Percentiles rank a stretch among this genome's conserved stretches.
These are phyloP conservation scores for Leptinotarsa lineolata DNA, from an alignment of 1,140 invertebrate species.

Conservation along the genomic window DNA sequence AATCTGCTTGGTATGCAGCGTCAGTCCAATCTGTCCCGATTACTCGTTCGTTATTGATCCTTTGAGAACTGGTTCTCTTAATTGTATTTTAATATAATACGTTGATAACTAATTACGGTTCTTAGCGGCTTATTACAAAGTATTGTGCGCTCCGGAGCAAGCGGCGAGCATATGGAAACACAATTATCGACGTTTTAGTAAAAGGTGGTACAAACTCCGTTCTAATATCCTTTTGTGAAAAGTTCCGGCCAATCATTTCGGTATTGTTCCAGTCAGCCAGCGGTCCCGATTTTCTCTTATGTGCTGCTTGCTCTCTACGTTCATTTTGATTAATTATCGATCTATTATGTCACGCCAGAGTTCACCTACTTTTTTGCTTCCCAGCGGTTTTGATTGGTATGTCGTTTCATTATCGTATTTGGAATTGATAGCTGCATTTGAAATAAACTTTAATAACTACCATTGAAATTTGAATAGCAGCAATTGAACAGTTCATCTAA, in stretches of 20 bases:
- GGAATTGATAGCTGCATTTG: too few species aligned
- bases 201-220: constrained; percentile 5
- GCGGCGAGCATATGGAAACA: neutral
- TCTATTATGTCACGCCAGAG: neutral
- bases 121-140: constrained; percentile 2
- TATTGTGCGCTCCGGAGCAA: neutral
- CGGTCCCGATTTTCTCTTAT: neutral
- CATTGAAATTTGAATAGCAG: too few species aligned
- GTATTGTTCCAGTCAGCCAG: constrained; percentile 1
- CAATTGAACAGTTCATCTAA: too few species aligned
- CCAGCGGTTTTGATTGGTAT: too few species aligned
- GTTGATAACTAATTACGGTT: constrained; percentile 3
- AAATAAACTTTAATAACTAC: too few species aligned
- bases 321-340: constrained; percentile 4
- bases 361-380: neutral
- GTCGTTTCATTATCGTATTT: too few species aligned
- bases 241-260: neutral
- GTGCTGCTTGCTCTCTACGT: neutral
- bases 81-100: constrained; percentile 7
- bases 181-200: constrained; percentile 5
- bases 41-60: neutral
- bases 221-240: constrained; percentile 6
- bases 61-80: constrained; percentile 3
- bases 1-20: neutral
- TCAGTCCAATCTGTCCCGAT: neutral